Evolutionary conservation across 2,113 vertebrate species (phyloP).

Genomic region (Aspidoscelis tigris): DNA sequence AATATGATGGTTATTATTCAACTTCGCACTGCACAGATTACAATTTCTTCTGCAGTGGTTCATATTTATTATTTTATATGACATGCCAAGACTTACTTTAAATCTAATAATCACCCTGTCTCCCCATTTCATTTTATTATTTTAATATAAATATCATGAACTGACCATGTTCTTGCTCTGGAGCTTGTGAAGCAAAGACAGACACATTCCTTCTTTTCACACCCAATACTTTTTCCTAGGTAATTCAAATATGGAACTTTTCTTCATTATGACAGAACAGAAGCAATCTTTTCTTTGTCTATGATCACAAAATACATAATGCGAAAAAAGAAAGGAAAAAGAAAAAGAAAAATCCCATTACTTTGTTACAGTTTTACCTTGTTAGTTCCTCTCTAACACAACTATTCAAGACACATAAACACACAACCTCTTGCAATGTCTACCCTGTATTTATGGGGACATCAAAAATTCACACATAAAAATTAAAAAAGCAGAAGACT

Average conservation of each 20-base stretch:
- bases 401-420: too few species aligned
- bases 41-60: background rate
- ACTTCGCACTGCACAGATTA: slow-evolving; percentile 5
- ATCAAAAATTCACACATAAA: too few species aligned
- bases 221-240: background rate
- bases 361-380: too few species aligned
- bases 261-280: too few species aligned
- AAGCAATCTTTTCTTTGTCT: too few species aligned
- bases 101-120: background rate
- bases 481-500: too few species aligned
- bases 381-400: too few species aligned
- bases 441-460: too few species aligned
- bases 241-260: background rate
- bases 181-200: background rate
- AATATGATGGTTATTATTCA: background rate
- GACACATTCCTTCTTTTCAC: background rate
- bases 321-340: too few species aligned
- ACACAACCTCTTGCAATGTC: too few species aligned
- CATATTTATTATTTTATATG: slow-evolving; percentile 11
- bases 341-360: too few species aligned
- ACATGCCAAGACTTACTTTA: background rate
- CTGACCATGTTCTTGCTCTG: background rate
- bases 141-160: slow-evolving; percentile 5
- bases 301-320: too few species aligned
- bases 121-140: background rate